phyloP scores from a whole-genome alignment of 2,113 vertebrate genomes.

The Scolopax mira region DNA sequence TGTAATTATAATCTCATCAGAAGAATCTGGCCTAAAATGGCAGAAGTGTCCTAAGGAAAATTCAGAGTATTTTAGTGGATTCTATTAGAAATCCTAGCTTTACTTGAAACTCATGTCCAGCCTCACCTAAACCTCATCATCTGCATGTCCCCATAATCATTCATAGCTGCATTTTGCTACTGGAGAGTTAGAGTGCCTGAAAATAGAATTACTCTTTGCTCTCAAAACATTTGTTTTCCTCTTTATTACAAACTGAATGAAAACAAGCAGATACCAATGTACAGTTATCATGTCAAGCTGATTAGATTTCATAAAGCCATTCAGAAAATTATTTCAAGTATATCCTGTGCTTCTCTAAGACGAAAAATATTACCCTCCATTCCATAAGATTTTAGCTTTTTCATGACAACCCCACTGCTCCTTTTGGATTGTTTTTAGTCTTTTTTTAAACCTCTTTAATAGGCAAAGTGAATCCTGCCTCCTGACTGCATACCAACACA shows the following conservation, averaged over 20 bases:
- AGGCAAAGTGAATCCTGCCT: not conserved
- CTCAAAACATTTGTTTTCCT: not conserved
- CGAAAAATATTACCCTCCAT: not conserved
- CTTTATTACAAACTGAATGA: not conserved
- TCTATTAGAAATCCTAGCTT: not conserved
- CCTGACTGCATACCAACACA: not conserved
- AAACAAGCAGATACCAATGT: not conserved
- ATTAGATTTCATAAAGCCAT: not conserved
- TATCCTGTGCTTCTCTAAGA: not conserved
- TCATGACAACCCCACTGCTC: not conserved
- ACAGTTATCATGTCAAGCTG: not conserved
- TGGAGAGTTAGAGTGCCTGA: not conserved
- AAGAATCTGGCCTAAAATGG: not conserved
- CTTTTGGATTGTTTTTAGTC: not conserved
- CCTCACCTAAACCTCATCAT: not conserved
- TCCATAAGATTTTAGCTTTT: not conserved
- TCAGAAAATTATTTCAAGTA: not conserved
- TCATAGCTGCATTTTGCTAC: not conserved
- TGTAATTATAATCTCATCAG: not conserved
- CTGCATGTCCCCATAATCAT: not conserved
- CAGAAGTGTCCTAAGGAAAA: not conserved
- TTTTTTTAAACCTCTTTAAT: not conserved
- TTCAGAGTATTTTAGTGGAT: not conserved
- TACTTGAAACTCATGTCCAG: not conserved
- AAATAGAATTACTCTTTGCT: not conserved